Conservation (phyloP, 2,797 vertebrate genomes). For the Sebastes iracundus region DNA sequence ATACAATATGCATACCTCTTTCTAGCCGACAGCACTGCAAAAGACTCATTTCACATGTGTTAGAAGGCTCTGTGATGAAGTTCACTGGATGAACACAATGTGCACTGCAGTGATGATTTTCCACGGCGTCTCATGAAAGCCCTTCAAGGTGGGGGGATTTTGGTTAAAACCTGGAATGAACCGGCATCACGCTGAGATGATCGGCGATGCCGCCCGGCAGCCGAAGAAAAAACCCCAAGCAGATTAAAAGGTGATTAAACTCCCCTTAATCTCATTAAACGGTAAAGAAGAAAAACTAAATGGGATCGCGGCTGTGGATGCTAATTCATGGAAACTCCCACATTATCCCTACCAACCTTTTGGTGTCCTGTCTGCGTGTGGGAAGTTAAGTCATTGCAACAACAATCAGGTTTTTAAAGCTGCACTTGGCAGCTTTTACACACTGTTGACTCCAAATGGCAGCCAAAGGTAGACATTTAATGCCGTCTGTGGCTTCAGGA, state of each 20-base stretch:
- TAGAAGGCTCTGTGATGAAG: not conserved
- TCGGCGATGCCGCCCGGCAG: constrained; percentile 20
- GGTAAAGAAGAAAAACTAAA: constrained; percentile 48
- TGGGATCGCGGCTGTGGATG: constrained; percentile 34
- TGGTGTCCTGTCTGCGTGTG: constrained; percentile 11
- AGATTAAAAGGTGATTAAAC: constrained; percentile 64
- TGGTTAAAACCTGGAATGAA: constrained; percentile 26
- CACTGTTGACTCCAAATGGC: not conserved
- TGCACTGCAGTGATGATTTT: constrained; percentile 10
- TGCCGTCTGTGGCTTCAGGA: not conserved
- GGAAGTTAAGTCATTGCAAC: constrained; percentile 36
- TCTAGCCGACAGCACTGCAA: not conserved
- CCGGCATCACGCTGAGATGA: constrained; percentile 20
- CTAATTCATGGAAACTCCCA: constrained; percentile 43
- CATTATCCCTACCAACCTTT: constrained; percentile 27
- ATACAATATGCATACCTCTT: not conserved
- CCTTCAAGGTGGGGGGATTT: not conserved
- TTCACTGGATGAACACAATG: constrained; percentile 14
- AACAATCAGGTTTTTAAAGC: constrained; percentile 10
- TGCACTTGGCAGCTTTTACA: not conserved
- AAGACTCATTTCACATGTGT: not conserved
- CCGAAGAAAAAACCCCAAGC: constrained; percentile 13
- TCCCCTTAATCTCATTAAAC: constrained; percentile 62
- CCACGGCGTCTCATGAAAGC: constrained; percentile 18
- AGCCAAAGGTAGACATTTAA: not conserved